Base-by-base conservation (phyloP, 2,888 invertebrate genomes). In the Sceliomorpha sp. region DNA sequence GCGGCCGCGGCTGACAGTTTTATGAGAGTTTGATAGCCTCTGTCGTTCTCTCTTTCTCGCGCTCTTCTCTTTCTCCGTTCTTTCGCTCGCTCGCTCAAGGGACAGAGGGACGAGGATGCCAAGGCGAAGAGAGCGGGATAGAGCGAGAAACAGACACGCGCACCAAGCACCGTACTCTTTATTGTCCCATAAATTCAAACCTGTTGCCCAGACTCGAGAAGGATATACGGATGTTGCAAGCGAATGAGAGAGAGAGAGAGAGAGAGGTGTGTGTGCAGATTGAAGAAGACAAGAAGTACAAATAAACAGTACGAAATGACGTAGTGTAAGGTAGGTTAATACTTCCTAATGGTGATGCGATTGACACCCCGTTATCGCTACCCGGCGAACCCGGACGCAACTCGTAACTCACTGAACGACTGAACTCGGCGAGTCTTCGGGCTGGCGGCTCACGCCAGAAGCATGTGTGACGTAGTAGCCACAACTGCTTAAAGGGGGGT, bases 141-240 rank as follows among this genome's bases (percentile, higher is more conserved):
- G 75, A 75, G 70, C 75, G 76, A 78, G 71, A 78, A 73, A 75
- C 79, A 81, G 80, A 84, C 80, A 82, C 83, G 82, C 83, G 80
- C 81, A 81, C 81, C 79, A 85, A 83, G 83, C 84, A 81, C 81
- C 78, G 80, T 81, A 85, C 86, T 85, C 85, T 86, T 85, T 86
- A 87, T 86, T 85, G 84, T 86, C 85, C 86, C 87, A 87, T 88
- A 87, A 88, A 88, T 88, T 87, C 82, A 86, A 87, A 88, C 88
- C 88, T 88, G 88, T 88, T 88, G 87, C 87, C 85, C 77, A 60
- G 75, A 75, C 75, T 71, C 75, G 76, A 76, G 77, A 58, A 78
- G 78, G 79, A 74, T 74, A 76, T 74, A 74, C 72, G 67, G 67
- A 69, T 72, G 56, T 69, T 51, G 66, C 60, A 55, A 29, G 55